These are phyloP conservation scores for Rousettus madagascariensis DNA, from an alignment of 2,797 vertebrate genomes.

Conservation along the genomic window DNA sequence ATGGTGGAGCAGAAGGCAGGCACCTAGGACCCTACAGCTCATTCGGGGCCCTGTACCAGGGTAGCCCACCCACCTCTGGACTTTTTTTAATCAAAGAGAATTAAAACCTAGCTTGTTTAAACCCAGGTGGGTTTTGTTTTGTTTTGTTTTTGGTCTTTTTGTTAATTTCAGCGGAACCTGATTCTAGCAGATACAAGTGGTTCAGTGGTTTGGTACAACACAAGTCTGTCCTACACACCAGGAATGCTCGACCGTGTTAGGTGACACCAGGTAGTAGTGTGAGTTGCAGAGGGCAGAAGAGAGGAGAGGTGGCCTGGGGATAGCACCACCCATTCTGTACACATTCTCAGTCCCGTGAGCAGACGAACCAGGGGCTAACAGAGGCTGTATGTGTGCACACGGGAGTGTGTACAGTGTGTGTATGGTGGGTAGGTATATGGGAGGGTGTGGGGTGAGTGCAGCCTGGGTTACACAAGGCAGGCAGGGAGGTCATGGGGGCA, in stretches of 20 bases:
- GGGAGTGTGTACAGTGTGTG: too few species aligned
- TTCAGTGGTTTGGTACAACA: background rate
- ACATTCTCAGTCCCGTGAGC: background rate
- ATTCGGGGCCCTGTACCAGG: background rate
- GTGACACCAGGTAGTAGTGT: constrained; percentile 53
- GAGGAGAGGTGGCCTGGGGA: constrained; percentile 60
- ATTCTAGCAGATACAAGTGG: background rate
- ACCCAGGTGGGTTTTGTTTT: background rate
- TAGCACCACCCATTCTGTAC: background rate
- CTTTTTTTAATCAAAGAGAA: background rate
- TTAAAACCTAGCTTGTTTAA: background rate
- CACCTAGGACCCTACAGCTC: background rate
- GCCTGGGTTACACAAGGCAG: background rate
- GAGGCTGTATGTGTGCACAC: background rate
- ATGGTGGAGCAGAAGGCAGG: background rate
- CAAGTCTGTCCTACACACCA: background rate
- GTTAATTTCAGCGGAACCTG: background rate
- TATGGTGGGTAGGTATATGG: background rate
- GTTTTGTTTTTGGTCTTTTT: background rate
- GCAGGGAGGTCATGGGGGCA: background rate
- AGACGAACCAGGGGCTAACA: background rate
- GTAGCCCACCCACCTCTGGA: background rate
- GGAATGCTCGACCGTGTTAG: background rate
- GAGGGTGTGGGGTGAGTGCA: too few species aligned
- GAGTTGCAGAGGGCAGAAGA: constrained; percentile 44